Percentiles rank a stretch among this genome's conserved stretches.
Conservation (phyloP, 2,797 vertebrate genomes). For the Gallinago solitaria region DNA sequence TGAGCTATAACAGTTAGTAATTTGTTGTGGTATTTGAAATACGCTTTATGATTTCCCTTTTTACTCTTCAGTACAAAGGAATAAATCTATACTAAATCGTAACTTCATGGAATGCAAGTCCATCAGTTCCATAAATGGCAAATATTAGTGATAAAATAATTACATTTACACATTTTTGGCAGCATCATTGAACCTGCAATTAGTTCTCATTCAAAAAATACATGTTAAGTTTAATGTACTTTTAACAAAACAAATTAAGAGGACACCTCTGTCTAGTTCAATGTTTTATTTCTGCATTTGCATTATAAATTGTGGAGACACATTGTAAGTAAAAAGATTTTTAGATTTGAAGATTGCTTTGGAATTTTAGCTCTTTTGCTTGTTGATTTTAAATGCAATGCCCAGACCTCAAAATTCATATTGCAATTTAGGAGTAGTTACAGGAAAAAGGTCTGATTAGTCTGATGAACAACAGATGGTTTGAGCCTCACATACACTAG, state of each 20-base stretch:
- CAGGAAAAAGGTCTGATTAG: constrained; percentile 58
- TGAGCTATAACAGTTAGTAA: neutral
- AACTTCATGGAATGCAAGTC: neutral
- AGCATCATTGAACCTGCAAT: neutral
- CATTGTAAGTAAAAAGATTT: neutral
- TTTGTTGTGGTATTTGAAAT: constrained; percentile 10
- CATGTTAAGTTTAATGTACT: neutral
- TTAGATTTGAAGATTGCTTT: neutral
- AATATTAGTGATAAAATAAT: neutral
- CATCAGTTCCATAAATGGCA: neutral
- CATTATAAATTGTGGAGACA: neutral
- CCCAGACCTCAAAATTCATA: constrained; percentile 29
- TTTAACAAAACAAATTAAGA: neutral
- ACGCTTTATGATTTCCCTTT: neutral
- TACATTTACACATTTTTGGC: neutral
- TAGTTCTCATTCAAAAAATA: neutral
- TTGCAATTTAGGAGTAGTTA: constrained; percentile 35
- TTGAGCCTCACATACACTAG: neutral
- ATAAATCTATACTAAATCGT: neutral
- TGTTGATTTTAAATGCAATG: constrained; percentile 36
- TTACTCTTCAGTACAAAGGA: neutral
- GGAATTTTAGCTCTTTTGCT: neutral
- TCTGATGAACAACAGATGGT: constrained; percentile 69
- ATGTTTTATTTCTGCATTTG: neutral
- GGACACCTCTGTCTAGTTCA: neutral